Evolutionary conservation across 2,113 vertebrate genomes (phyloP), one percentile per base, ranked within the genome.

Genomic region (Pangasianodon hypophthalmus): DNA sequence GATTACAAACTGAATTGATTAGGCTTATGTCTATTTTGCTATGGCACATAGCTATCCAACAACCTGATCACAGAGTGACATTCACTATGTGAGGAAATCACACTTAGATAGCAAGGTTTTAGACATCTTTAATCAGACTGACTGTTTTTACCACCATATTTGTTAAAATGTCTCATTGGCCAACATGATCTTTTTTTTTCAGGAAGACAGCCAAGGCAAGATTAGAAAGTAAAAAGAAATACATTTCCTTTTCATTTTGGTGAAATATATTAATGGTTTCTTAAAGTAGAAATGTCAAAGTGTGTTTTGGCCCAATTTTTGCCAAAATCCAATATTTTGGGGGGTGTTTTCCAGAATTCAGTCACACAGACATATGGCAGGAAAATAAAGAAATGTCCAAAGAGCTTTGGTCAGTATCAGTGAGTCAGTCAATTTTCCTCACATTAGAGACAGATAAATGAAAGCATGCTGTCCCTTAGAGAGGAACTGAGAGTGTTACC

Each of bases 391-490:
- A 71, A 80, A 48, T 80, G 77, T 29, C 24, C 11, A 50, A 50
- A 80, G 77, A 80, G 77, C 77, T 80, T 50, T 44, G 18, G 19
- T 75, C 24, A 48, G 46, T 46, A 80, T 50, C 77, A 79, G 75
- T 13, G 44, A 26, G 75, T 79, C 29, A 80, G 77, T 80, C 77
- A 50, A 50, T 50, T 80, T 50, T 48, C 44, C 46, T 50, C 24
- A 2, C 32, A 44, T 44, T 44, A 75, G 71, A 75, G 71, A 80
- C 26, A 50, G 46, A 80, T 50, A 80, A 50, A 80, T 80, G 26
- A 80, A 80, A 80, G 24, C 77, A 29, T 29, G 44, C 46, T 50
- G 46, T 80, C 77, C 24, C 1, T 80, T 29, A 50, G 26, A 80
- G 24, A 80, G 46, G 46, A 80, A 50, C 4, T 50, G 46, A 48